A percentile compares a stretch with the other conserved stretches of the same genome.
Conservation (phyloP, 35 echinoderm and acorn worm species). For the Nesometra sesokonis region DNA sequence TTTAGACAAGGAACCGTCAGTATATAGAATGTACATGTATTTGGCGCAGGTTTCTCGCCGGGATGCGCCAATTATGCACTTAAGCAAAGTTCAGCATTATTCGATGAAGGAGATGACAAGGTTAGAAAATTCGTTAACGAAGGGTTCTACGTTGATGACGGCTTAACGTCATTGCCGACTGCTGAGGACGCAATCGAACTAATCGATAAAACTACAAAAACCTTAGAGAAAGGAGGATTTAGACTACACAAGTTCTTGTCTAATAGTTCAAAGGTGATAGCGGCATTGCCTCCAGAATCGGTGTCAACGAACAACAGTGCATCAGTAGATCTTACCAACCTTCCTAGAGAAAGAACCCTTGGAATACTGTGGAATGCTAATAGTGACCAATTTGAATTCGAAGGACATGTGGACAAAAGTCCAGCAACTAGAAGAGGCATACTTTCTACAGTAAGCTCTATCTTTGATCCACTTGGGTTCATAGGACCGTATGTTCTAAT, state of each 20-base stretch:
- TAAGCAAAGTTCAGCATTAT: conserved; percentile 21
- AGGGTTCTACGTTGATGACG: conserved; percentile 51
- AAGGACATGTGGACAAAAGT: conserved; percentile 13
- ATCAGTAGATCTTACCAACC: neutral
- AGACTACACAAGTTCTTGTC: conserved; percentile 45
- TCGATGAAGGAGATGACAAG: conserved; percentile 14
- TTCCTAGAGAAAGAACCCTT: conserved; percentile 38
- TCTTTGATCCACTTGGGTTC: conserved; percentile 36
- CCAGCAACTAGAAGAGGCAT: conserved; percentile 46
- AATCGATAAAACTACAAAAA: conserved; percentile 4
- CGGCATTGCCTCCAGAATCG: too few species aligned
- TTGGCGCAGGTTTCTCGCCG: conserved; percentile 59
- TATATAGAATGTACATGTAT: conserved; percentile 47
- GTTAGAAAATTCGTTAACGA: conserved; percentile 19
- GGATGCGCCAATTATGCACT: conserved; percentile 66
- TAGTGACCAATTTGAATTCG: conserved; percentile 29
- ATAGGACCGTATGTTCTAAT: conserved; percentile 14
- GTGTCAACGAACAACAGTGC: neutral
- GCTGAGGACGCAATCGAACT: conserved; percentile 17
- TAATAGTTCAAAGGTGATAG: too few species aligned
- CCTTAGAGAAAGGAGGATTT: conserved; percentile 18
- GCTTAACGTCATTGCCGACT: conserved; percentile 16
- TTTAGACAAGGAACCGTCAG: conserved; percentile 5
- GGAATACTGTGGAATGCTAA: conserved; percentile 41
- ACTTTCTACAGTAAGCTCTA: conserved; percentile 21